Evolutionary conservation across 2,888 invertebrate species (phyloP), one percentile per base, ranked within the genome.

Genomic region (Drosophila melanosoma): DNA sequence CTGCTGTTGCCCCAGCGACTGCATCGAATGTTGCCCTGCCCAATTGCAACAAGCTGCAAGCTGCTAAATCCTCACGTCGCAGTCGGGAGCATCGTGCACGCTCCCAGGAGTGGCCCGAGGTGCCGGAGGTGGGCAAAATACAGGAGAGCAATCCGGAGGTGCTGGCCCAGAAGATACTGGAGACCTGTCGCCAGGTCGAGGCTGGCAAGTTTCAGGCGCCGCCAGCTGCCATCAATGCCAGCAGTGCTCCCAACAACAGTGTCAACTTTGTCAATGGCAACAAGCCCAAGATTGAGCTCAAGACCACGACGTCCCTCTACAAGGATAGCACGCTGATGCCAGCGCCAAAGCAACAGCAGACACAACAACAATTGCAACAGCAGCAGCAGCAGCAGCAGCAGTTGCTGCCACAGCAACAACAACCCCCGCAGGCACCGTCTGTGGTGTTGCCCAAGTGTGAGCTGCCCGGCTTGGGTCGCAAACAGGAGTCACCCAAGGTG

Each of bases 141-240:
- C 97, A 98, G 91, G 98, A 98, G 91, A 97, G 97, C 91, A 98
- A 98, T 93, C 98, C 98, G 0, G 98, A 98, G 93, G 95, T 98
- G 60, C 93, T 98, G 62, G 98, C 98, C 1, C 97, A 97, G 92
- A 98, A 98, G 92, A 98, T 98, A 80, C 93, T 98, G 42, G 98
- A 98, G 93, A 97, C 97, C 0, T 97, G 98, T 8, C 94, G 98
- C 1, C 97, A 98, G 93, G 96, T 98, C 70, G 98, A 98, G 93
- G 97, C 97, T 7, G 96, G 96, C 48, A 96, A 97, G 93, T 94
- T 95, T 65, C 83, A 88, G 49, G 33, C 69, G 32, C 64, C 62
- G 59, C 35, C 65, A 65, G 29, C 56, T 0, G 48, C 53, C 8
- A 20, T 32, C 23, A 32, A 17, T 26, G 36, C 26, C 26, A 33